Base-by-base conservation (phyloP, 1,140 invertebrate species). In the Sitobion miscanthi region DNA sequence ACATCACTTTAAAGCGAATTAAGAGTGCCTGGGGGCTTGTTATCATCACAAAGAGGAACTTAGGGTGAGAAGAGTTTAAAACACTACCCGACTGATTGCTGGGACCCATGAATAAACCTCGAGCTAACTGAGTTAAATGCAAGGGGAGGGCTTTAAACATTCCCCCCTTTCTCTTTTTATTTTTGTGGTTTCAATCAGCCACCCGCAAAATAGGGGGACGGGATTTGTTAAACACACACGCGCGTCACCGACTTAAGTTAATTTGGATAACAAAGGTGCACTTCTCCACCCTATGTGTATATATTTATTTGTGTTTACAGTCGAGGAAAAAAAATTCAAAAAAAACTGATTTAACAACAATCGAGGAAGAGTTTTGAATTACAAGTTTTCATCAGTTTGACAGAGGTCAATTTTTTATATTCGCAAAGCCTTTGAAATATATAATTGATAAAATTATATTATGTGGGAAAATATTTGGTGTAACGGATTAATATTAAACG, bases 131-230 rank as follows among this genome's bases (percentile, higher is more conserved):
- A 93, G 91, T 93, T 93, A 93, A 93, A 57, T 83, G 11, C n/a
- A 17, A 93, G 91, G 77, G 35, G 91, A 54, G 91, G 69, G 38
- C 25, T 85, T 52, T 54, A 57, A 93, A 82, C 47, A 42, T 93
- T 86, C 38, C 91, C 82, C 82, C 77, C 42, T 54, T 86, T 93
- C 35, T 93, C 47, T 93, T 82, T 82, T 82, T 52, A 86, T 93
- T 93, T 93, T 85, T 93, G 91, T 52, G 91, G 91, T 93, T 93
- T 93, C 91, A 93, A 93, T 93, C 91, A 93, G 91, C 77, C 91
- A 93, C 82, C 91, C 91, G 82, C 91, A 86, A 93, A 93, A 93
- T 93, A 93, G 91, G 91, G 91, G 38, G 49, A 85, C 82, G 8
- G 77, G 91, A 93, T 93, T 93, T 93, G 91, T 93, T 93, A 93